These are phyloP conservation scores for Mamestra brassicae DNA, from an alignment of 2,888 invertebrate genomes.

Conservation along the genomic window DNA sequence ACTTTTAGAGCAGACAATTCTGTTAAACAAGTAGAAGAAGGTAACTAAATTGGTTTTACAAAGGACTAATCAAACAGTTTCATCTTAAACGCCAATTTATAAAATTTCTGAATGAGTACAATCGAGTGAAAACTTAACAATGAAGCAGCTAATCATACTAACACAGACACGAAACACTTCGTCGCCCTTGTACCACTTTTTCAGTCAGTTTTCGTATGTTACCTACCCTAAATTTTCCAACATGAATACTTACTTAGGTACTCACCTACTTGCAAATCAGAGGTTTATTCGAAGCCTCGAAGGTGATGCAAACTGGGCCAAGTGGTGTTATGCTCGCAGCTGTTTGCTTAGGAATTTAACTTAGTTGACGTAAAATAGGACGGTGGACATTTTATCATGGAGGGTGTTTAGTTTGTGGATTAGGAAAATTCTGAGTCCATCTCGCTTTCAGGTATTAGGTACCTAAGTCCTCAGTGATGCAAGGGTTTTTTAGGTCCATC, in stretches of 20 bases:
- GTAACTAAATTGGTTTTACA: not conserved
- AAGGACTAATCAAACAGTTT: not conserved
- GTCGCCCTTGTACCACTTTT: slow-evolving; percentile 55
- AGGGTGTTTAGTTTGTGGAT: slow-evolving; percentile 7
- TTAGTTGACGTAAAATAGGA: not conserved
- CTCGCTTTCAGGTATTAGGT: not conserved
- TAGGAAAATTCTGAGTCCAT: not conserved
- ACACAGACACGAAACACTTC: slow-evolving; percentile 20
- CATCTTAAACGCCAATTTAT: not conserved
- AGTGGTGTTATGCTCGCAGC: slow-evolving; percentile 43
- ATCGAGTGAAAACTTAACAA: not conserved
- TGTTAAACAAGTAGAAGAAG: not conserved
- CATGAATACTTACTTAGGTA: slow-evolving; percentile 22
- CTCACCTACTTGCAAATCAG: slow-evolving; percentile 49
- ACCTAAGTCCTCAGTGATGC: not conserved
- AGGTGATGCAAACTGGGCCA: slow-evolving; percentile 63
- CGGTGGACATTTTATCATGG: not conserved
- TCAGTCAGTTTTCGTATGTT: slow-evolving; percentile 19
- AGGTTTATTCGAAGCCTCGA: slow-evolving; percentile 55
- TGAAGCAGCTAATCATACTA: slow-evolving; percentile 1
- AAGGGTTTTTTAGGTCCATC: too few species aligned
- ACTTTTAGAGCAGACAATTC: not conserved
- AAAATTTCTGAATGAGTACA: not conserved
- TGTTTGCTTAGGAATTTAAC: slow-evolving; percentile 27
- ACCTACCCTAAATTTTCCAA: slow-evolving; percentile 31